Conservation (phyloP, 1,140 invertebrate genomes). For the Notospermus geniculatus region DNA sequence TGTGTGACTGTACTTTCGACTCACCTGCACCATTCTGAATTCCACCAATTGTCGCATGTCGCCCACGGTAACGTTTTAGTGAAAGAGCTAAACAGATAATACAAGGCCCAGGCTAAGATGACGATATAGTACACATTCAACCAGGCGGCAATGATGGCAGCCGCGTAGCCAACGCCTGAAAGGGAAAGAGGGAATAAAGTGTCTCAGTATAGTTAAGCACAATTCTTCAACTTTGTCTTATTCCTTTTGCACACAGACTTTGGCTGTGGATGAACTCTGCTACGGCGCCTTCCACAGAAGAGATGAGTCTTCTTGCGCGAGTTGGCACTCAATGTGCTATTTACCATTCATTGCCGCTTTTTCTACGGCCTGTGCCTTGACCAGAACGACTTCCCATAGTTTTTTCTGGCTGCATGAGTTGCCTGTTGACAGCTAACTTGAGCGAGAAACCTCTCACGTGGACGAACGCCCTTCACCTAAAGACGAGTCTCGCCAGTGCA, state of each 20-base stretch:
- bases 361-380: too few relatives aligned
- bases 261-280: background rate
- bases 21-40: constrained; percentile 42
- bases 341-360: too few relatives aligned
- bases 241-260: constrained; percentile 11
- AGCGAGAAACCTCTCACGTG: background rate
- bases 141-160: constrained; percentile 98
- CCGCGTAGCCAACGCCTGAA: constrained; percentile 94
- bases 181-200: constrained; percentile 21
- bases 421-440: too few relatives aligned
- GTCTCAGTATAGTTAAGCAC: background rate
- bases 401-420: too few relatives aligned
- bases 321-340: too few relatives aligned
- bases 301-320: too few relatives aligned
- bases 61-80: constrained; percentile 84
- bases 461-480: too few relatives aligned
- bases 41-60: constrained; percentile 84
- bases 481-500: too few relatives aligned
- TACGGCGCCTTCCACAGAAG: too few relatives aligned
- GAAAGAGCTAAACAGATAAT: constrained; percentile 94
- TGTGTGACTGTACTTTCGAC: too few relatives aligned
- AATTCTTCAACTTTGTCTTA: background rate
- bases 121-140: constrained; percentile 99
- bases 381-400: too few relatives aligned
- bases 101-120: constrained; percentile 95